These are phyloP conservation scores for Siniperca scherzeri DNA, from an alignment of 2,797 vertebrate species.

Conservation along the genomic window DNA sequence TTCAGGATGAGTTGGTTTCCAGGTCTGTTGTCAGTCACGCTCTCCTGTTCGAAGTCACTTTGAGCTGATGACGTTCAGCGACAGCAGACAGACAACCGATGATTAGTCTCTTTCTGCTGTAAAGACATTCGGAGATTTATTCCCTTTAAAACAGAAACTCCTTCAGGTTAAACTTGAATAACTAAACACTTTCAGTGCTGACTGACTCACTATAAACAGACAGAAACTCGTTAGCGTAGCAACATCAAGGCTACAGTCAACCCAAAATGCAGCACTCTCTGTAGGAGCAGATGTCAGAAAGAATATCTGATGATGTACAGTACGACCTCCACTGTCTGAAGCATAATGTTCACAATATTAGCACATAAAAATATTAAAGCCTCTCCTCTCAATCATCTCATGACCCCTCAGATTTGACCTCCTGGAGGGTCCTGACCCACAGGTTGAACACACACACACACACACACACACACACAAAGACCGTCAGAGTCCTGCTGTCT, in stretches of 20 bases:
- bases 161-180: neutral
- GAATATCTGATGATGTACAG: no score
- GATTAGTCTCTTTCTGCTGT: neutral
- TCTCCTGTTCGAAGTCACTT: neutral
- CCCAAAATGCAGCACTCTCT: neutral
- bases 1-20: neutral
- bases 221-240: neutral
- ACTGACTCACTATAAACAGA: neutral
- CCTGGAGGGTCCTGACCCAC: conserved; percentile 7
- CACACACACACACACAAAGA: conserved; percentile 18
- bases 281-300: neutral
- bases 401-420: conserved; percentile 14
- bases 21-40: neutral
- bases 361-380: neutral
- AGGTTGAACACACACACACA: conserved; percentile 16
- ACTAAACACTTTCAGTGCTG: neutral
- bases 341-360: neutral
- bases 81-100: neutral
- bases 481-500: conserved; percentile 29
- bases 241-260: neutral
- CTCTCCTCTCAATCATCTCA: neutral
- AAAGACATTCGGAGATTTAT: neutral
- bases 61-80: neutral
- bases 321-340: neutral
- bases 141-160: no score